phyloP scores from a whole-genome alignment of 2,113 vertebrate species.

The Hyperopisus bebe region DNA sequence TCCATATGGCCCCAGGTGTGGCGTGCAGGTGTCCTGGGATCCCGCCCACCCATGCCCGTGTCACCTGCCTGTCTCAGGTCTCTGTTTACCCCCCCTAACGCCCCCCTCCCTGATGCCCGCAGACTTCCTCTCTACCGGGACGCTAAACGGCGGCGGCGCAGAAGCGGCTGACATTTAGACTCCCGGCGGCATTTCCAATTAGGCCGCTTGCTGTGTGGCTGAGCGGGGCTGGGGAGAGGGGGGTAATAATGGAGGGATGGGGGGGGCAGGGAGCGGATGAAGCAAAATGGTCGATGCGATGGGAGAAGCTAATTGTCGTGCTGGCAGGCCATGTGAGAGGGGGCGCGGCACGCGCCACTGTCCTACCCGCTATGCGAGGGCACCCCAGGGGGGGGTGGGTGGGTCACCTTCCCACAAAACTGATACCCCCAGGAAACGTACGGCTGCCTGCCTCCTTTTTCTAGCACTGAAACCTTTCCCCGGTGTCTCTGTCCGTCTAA shows the following conservation, averaged over 20 bases:
- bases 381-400: not conserved
- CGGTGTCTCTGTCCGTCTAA: not conserved
- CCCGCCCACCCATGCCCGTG: not conserved
- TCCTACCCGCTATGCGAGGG: not conserved
- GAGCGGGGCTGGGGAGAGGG: not conserved
- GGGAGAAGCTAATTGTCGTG: constrained; percentile 19
- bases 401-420: not conserved
- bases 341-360: not conserved
- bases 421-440: not conserved
- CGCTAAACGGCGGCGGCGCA: constrained; percentile 35
- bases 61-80: not conserved
- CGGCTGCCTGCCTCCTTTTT: not conserved
- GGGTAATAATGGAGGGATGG: not conserved
- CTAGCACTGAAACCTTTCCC: not conserved
- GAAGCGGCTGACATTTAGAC: constrained; percentile 38
- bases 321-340: not conserved
- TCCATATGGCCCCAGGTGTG: not conserved
- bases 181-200: constrained; percentile 35
- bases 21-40: not conserved
- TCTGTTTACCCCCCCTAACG: not conserved
- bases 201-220: constrained; percentile 22
- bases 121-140: constrained; percentile 37
- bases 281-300: not conserved
- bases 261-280: not conserved
- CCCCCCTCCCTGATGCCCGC: not conserved